Evolutionary conservation across 2,797 vertebrate genomes (phyloP), one percentile per base, ranked within the genome.

Genomic region (Spea hammondii): DNA sequence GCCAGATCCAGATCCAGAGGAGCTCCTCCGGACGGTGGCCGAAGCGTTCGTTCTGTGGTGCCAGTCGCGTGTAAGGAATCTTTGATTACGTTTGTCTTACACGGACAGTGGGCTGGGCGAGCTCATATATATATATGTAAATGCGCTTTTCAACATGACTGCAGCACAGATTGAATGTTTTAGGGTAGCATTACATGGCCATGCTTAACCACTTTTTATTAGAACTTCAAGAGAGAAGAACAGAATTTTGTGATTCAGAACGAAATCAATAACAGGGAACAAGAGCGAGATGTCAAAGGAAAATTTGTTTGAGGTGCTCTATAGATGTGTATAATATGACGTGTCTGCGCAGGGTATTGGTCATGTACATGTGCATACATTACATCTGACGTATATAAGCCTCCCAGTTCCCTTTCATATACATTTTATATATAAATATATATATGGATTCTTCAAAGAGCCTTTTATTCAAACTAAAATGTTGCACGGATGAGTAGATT

Each of bases 241-340:
- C 98, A 99, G 89, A 99, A 99, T 90, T 99, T 99, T 93, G 97
- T 99, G 82, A 97, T 99, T 87, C 98, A 99, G 86, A 99, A 99
- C 88, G 98, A 99, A 93, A 99, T 99, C 89, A 99, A 99, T 90
- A 99, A 99, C 96, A 54, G 97, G 96, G 78, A 97, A 99, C 87
- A 98, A 91, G 89, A 97, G 94, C 90, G 99, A 99, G 91, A 96
- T 99, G 94, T 94, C 97, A 50, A 99, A 99, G 95, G 98, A 99
- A 93, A 89, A 91, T 89, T 14, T 75, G 49, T 51, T 69, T 60
- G 8, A 59, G 10, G 66, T 13, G 55, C 55, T 13, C 5, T 59
- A 5, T 59, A 57, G 17, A 17, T 17, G 17, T 17, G 1, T 17
- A 32, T 2, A 60, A 9, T 45, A 70, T 6, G 51, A 49, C 10